Percentiles rank a stretch among this genome's conserved stretches.
These are phyloP conservation scores for Bos javanicus DNA, from an alignment of 2,113 vertebrate genomes.

Conservation along the genomic window DNA sequence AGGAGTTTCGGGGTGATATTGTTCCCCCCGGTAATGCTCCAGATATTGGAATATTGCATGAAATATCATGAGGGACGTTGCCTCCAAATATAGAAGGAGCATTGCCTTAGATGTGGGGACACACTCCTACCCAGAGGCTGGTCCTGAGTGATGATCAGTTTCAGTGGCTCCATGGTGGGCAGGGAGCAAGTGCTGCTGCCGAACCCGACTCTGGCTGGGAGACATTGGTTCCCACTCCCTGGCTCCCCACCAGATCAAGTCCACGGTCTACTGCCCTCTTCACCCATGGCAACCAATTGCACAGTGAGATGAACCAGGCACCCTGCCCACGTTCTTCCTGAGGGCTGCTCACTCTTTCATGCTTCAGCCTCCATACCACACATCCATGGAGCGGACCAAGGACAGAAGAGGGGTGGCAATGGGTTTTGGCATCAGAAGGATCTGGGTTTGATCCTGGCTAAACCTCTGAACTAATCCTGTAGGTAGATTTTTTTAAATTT, in stretches of 20 bases:
- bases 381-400: fast-evolving
- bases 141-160: neutral
- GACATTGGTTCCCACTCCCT: neutral
- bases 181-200: neutral
- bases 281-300: neutral
- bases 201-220: neutral
- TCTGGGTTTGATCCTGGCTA: neutral
- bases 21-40: neutral
- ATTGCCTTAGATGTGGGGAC: neutral
- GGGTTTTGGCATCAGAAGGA: neutral
- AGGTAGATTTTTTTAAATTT: neutral
- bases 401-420: neutral
- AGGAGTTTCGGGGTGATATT: neutral
- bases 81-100: neutral
- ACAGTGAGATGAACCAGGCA: neutral
- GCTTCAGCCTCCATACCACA: neutral
- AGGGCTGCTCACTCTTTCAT: neutral
- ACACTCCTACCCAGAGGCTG: neutral
- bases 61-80: neutral
- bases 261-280: fast-evolving
- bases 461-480: neutral
- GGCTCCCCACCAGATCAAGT: neutral
- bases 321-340: neutral
- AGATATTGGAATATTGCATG: neutral
- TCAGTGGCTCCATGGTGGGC: neutral